Conservation (phyloP, 2,797 vertebrate species). For the Hoplostethus atlanticus region DNA sequence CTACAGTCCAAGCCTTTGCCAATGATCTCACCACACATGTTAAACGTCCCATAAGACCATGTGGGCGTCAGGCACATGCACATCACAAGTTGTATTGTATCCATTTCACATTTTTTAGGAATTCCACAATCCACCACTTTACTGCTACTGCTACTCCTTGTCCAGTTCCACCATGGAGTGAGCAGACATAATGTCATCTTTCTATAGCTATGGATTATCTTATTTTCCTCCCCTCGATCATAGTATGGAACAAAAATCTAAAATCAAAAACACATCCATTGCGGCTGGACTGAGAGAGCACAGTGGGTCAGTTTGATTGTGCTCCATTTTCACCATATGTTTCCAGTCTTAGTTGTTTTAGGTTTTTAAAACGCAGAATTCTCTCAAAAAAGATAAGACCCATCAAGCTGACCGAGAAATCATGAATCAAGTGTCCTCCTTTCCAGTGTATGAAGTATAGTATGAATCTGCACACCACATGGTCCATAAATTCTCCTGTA, state of each 20-base stretch:
- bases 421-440: conserved; percentile 77
- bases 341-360: conserved; percentile 76
- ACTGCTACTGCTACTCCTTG: neutral
- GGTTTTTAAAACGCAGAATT: conserved; percentile 60
- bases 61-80: too few relatives aligned
- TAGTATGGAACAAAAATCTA: conserved; percentile 32
- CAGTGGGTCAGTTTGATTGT: conserved; percentile 58
- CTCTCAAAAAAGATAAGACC: conserved; percentile 78
- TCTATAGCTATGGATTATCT: conserved; percentile 14
- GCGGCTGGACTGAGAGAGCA: conserved; percentile 21
- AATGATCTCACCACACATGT: conserved; percentile 43
- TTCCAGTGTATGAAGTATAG: conserved; percentile 52
- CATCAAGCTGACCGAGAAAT: conserved; percentile 66
- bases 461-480: conserved; percentile 80
- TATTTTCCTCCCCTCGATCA: conserved; percentile 19
- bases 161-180: neutral
- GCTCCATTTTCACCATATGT: conserved; percentile 70
- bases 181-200: neutral
- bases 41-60: neutral
- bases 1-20: conserved; percentile 14
- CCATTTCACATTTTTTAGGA: neutral
- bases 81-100: too few relatives aligned
- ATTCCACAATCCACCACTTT: conserved; percentile 1
- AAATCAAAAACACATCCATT: conserved; percentile 7
- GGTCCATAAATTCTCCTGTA: conserved; percentile 72